Conservation (phyloP, 1,140 invertebrate genomes). For the Drosophila burlai region DNA sequence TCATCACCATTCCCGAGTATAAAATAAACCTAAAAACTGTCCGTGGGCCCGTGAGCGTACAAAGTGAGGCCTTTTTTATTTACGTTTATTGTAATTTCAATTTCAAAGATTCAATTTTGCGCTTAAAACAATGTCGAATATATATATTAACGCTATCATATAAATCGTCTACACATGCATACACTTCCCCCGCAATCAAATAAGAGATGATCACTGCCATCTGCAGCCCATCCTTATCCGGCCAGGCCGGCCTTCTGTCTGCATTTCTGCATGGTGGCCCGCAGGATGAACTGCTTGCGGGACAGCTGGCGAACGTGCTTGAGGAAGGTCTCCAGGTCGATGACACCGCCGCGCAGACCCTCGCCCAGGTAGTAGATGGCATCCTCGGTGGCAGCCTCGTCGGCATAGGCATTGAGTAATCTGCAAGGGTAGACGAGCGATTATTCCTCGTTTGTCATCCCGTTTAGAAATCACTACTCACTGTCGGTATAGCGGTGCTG, state of each 20-base stretch:
- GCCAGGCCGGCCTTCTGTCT: slow-evolving; percentile 96
- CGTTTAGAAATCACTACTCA: slow-evolving; percentile 78
- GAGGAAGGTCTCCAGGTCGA: slow-evolving; percentile 98
- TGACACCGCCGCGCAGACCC: slow-evolving; percentile 95
- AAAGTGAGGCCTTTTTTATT: slow-evolving; percentile 67
- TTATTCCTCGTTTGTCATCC: too few relatives aligned
- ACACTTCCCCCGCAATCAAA: not conserved
- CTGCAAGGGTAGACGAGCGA: slow-evolving; percentile 86
- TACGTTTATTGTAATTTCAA: slow-evolving; percentile 47
- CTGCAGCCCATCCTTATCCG: slow-evolving; percentile 85
- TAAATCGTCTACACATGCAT: slow-evolving; percentile 48
- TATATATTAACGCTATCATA: slow-evolving; percentile 57
- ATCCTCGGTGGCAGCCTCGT: slow-evolving; percentile 99
- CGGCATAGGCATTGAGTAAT: slow-evolving; percentile 97
- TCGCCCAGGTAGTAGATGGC: slow-evolving; percentile 99
- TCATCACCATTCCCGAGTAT: slow-evolving; percentile 59
- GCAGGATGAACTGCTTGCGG: slow-evolving; percentile 97
- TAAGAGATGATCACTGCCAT: slow-evolving; percentile 31
- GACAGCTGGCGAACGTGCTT: slow-evolving; percentile 98
- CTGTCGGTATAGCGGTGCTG: slow-evolving; percentile 98
- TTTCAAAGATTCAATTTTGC: slow-evolving; percentile 76
- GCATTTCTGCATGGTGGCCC: slow-evolving; percentile 98
- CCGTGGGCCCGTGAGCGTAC: too few relatives aligned
- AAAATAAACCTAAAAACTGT: slow-evolving; percentile 53
- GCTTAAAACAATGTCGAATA: slow-evolving; percentile 65